phyloP scores from a whole-genome alignment of 2,888 invertebrate genomes.

The Eretmocerus hayati region DNA sequence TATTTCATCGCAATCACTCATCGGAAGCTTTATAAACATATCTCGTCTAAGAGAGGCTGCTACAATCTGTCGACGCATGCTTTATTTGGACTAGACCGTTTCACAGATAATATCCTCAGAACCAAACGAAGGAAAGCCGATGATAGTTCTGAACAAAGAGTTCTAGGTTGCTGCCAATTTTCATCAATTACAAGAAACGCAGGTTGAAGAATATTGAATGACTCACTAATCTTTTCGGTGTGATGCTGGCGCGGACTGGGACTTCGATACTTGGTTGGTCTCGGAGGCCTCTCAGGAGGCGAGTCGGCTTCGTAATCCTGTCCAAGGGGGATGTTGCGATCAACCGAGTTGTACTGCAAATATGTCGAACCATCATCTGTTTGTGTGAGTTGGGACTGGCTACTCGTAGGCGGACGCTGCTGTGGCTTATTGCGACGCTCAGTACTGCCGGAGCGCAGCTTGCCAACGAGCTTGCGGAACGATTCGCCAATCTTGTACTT shows the following conservation, averaged over 20 bases:
- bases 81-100: too few species aligned
- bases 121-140: too few species aligned
- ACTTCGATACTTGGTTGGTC: slow-evolving; percentile 7
- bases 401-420: slow-evolving; percentile 48
- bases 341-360: slow-evolving; percentile 52
- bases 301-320: slow-evolving; percentile 25
- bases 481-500: slow-evolving; percentile 66
- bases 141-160: too few species aligned
- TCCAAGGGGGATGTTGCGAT: slow-evolving; percentile 47
- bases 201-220: too few species aligned
- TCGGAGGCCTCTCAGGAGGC: slow-evolving; percentile 19
- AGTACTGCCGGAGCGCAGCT: slow-evolving; percentile 69
- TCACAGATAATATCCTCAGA: too few species aligned
- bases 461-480: slow-evolving; percentile 73
- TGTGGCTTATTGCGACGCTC: slow-evolving; percentile 54
- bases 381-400: slow-evolving; percentile 38
- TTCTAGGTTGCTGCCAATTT: too few species aligned
- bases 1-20: too few species aligned
- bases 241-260: neutral
- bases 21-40: too few species aligned
- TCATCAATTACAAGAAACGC: too few species aligned
- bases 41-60: too few species aligned
- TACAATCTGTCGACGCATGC: too few species aligned
- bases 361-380: slow-evolving; percentile 48
- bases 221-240: too few species aligned